phyloP scores from a whole-genome alignment of 2,113 vertebrate species.

The Nerophis ophidion region DNA sequence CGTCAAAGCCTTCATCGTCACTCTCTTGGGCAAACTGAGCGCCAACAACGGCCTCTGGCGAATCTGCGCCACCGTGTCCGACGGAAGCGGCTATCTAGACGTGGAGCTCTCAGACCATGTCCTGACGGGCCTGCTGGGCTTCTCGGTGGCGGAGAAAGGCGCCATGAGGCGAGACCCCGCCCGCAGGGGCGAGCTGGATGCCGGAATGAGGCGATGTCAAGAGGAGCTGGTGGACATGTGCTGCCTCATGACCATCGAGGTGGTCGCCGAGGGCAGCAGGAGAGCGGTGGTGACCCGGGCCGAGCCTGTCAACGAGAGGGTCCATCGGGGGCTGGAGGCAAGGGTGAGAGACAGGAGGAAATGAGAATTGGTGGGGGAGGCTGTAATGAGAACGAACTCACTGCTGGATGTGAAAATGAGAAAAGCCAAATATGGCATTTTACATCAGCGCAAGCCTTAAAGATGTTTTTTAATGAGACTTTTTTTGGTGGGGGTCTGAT shows the following conservation, averaged over 20 bases:
- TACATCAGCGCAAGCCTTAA: not conserved
- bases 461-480: constrained; percentile 7
- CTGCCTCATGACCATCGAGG: constrained; percentile 83
- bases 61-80: constrained; percentile 84
- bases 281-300: constrained; percentile 74
- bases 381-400: constrained; percentile 21
- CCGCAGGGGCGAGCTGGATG: constrained; percentile 68
- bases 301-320: constrained; percentile 64
- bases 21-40: constrained; percentile 86
- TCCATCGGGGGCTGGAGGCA: constrained; percentile 72
- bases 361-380: constrained; percentile 27
- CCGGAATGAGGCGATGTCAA: constrained; percentile 83
- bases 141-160: constrained; percentile 82
- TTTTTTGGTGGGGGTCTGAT: not conserved
- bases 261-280: constrained; percentile 57
- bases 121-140: constrained; percentile 83
- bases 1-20: constrained; percentile 92
- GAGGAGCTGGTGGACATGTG: constrained; percentile 88
- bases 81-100: constrained; percentile 87
- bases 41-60: constrained; percentile 75
- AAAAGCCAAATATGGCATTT: constrained; percentile 13
- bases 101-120: constrained; percentile 83
- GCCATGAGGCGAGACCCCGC: constrained; percentile 75
- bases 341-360: constrained; percentile 59
- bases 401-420: not conserved